Conservation (phyloP, 1,140 invertebrate genomes). For the Diploscapter pachys region DNA sequence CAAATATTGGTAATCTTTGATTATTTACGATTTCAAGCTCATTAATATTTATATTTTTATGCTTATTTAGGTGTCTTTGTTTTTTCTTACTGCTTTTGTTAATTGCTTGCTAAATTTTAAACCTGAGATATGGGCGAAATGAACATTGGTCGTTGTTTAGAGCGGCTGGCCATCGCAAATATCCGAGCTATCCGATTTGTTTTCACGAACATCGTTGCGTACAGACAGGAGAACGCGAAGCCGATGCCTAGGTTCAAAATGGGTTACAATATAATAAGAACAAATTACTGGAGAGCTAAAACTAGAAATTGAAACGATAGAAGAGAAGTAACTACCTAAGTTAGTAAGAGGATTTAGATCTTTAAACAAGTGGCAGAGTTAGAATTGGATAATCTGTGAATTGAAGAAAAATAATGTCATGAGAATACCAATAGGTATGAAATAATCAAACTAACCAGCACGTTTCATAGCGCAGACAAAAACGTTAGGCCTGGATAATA, state of each 20-base stretch:
- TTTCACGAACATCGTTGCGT: conserved; percentile 73
- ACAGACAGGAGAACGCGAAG: conserved; percentile 71
- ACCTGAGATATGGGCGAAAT: conserved; percentile 75
- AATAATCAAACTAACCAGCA: conserved; percentile 59
- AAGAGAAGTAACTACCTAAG: too few species aligned
- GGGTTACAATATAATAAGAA: too few species aligned
- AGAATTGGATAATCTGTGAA: not conserved
- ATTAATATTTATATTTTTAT: too few species aligned
- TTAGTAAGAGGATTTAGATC: too few species aligned
- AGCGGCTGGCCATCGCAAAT: conserved; percentile 64
- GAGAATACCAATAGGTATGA: too few species aligned
- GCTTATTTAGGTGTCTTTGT: too few species aligned
- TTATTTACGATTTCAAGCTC: too few species aligned
- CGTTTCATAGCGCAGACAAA: conserved; percentile 68
- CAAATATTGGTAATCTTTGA: too few species aligned
- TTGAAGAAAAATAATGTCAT: not conserved
- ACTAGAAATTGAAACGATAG: too few species aligned
- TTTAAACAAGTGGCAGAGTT: not conserved
- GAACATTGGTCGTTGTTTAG: conserved; percentile 69
- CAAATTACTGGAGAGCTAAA: too few species aligned
- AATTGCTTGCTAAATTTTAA: too few species aligned
- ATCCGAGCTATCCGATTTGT: conserved; percentile 75
- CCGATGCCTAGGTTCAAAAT: conserved; percentile 61
- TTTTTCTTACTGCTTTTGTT: too few species aligned
- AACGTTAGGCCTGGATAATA: conserved; percentile 67